Base-by-base conservation (phyloP, 2,888 invertebrate genomes). In the Netelia melanura region DNA sequence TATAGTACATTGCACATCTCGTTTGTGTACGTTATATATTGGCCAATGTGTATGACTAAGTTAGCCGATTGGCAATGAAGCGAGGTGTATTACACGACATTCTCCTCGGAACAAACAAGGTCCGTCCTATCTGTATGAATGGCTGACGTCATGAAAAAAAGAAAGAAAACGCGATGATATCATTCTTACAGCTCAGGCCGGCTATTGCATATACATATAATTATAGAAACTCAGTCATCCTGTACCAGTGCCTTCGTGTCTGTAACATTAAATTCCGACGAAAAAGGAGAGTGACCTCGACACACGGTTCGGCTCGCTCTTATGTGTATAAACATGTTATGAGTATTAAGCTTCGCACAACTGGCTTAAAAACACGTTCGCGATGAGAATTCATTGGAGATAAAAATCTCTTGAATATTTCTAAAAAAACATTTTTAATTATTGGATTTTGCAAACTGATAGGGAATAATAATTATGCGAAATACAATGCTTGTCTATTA, bases 181-280 rank as follows among this genome's bases (percentile, higher is more conserved):
- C 91, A 91, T 82, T 77, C 74, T 83, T 65, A 80, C 81, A 82
- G 43, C 72, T 14, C 11, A n/a, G 25, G 30, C 23, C 38, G 48
- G 38, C 17, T 21, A 61, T 71, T 85, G 79, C 61, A 83, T 85
- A 79, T 86, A 82, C 72, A 71, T 87, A 86, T 89, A 89, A 87
- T 89, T 88, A 90, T 90, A 90, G 90, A 89, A 88, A 79, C 67
- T 84, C 61, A 87, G 88, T 90, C 89, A 89, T 87, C 84, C 95
- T 95, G 43, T 43, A 54, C 25, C 44, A 64, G 67, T 67, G 54
- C 21, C 21, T 9, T 9, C 67, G 30, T 52, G 72, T 68, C 67
- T 30, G 30, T 71, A 67, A 62, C 43, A 52, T 80, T 30, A 54
- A 58, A 48, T 64, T 43, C 58, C 3, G 70, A 48, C 65, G 75